phyloP scores from a whole-genome alignment of 2,113 vertebrate species.

The Crotophaga sulcirostris region DNA sequence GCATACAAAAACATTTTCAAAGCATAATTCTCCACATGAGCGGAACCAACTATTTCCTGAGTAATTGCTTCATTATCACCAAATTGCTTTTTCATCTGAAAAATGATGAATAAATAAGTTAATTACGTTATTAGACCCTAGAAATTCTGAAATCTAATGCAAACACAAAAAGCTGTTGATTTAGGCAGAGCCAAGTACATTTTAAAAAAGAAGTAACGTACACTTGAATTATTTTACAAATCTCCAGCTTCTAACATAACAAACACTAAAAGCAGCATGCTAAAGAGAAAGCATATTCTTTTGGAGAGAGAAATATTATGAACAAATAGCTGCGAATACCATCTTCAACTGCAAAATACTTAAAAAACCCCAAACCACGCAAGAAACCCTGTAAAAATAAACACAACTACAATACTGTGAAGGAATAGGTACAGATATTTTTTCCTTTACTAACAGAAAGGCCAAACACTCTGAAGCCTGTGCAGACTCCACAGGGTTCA shows the following conservation, averaged over 20 bases:
- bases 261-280: background rate
- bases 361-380: background rate
- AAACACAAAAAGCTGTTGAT: background rate
- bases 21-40: slow-evolving; percentile 97
- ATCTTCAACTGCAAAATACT: background rate
- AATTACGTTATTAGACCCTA: background rate
- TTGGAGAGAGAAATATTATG: background rate
- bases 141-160: background rate
- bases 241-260: background rate
- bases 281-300: background rate
- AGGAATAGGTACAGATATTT: background rate
- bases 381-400: background rate
- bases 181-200: background rate
- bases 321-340: background rate
- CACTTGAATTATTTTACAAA: background rate
- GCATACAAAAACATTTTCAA: slow-evolving; percentile 98
- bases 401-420: background rate
- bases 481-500: background rate
- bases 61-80: slow-evolving; percentile 91
- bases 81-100: slow-evolving; percentile 96
- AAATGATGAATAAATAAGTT: slow-evolving; percentile 36
- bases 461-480: background rate
- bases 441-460: background rate
- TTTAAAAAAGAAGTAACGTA: background rate
- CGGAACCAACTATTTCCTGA: slow-evolving; percentile 95